Base-by-base conservation (phyloP, 2,888 invertebrate species). In the Stenotaenia linearis region DNA sequence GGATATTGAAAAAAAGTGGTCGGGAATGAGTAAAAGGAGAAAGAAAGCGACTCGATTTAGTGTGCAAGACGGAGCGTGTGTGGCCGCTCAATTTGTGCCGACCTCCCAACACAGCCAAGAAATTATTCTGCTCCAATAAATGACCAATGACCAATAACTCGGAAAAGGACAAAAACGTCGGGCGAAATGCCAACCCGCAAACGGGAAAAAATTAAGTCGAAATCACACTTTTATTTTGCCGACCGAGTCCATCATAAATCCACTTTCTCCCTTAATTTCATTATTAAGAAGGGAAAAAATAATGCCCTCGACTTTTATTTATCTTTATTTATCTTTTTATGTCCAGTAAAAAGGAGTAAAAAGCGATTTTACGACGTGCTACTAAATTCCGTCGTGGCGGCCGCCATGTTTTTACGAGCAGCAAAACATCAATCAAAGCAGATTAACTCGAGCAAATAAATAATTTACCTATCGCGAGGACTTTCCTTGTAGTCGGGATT, bases 111-210 rank as follows among this genome's bases (percentile, higher is more conserved):
- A 69, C n/a, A 2, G 69, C 28, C 23, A 69, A 69, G 25, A 69
- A 69, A 69, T 69, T 69, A 69, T 69, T 69, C 69, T 69, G 69
- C 69, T 69, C 28, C 69, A 69, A 69, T 69, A 69, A 69, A 69
- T 25, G 69, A 69, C 25, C 69, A 28, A 69, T 69, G 69, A 69
- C 69, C 69, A 69, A 69, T 69, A 69, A 69, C 69, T n/a, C 25
- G 69, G 25, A 69, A 69, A 69, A 69, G 10, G 61, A 61, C 61
- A 61, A 23, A 45, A 45, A 61, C 1, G 15, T 10, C 23, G 23
- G 61, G 69, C 69, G 15, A 69, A 69, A 69, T 69, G 69, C 69
- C 69, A 69, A 69, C 69, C n/a, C 69, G 28, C 69, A 69, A 69
- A 69, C 25, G 28, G 28, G 7, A 6, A 69, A 69, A 69, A 69